A percentile compares a stretch with the other conserved stretches of the same genome.
Evolutionary conservation across 2,888 invertebrate species (phyloP).

Genomic region (Tortricodes alternella): DNA sequence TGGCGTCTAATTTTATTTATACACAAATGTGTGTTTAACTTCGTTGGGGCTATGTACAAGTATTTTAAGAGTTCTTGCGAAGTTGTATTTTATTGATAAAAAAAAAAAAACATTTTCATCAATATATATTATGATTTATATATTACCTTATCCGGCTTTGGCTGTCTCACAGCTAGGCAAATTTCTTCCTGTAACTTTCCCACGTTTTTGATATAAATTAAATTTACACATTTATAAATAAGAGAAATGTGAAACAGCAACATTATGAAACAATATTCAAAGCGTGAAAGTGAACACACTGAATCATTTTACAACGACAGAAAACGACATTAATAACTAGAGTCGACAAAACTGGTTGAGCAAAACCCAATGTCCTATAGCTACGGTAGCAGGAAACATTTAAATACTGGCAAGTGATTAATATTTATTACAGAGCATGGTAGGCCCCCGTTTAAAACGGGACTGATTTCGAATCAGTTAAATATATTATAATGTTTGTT

Average conservation of each 20-base stretch:
- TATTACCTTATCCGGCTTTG: no score
- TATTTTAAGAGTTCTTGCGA: no score
- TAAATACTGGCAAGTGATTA: slow-evolving; percentile 72
- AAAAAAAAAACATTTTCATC: no score
- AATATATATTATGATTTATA: no score
- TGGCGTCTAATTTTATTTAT: slow-evolving; percentile 76
- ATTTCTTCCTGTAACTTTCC: no score
- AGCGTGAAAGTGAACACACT: slow-evolving; percentile 1
- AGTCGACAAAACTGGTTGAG: slow-evolving; percentile 28
- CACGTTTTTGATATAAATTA: no score
- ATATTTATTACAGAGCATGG: slow-evolving; percentile 67
- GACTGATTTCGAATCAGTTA: slow-evolving; percentile 27
- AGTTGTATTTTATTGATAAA: no score
- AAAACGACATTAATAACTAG: slow-evolving; percentile 26
- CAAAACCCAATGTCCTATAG: slow-evolving; percentile 26
- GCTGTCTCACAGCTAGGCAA: no score
- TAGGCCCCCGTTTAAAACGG: slow-evolving; percentile 36
- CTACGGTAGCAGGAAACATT: slow-evolving; percentile 75
- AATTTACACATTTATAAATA: no score
- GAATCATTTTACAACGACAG: slow-evolving; percentile 24
- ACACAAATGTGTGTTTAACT: slow-evolving; percentile 58
- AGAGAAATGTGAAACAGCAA: no score
- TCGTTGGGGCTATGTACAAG: slow-evolving; percentile 8
- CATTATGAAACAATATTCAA: background rate
- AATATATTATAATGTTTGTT: slow-evolving; percentile 32